A percentile compares a stretch with the other conserved stretches of the same genome.
Evolutionary conservation across 2,113 vertebrate species (phyloP).

Genomic region (Anser brachyrhynchus): DNA sequence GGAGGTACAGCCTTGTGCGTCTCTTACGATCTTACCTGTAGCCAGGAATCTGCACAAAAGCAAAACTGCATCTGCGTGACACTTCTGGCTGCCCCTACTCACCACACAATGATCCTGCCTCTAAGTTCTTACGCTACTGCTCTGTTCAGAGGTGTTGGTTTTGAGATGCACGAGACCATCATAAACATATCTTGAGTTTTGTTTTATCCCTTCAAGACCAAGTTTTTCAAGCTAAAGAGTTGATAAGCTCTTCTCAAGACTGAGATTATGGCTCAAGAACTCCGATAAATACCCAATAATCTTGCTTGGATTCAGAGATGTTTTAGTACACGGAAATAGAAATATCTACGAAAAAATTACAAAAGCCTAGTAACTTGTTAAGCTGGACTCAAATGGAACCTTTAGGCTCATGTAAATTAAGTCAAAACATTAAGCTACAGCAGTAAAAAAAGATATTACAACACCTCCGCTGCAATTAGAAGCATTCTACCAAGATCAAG

Average conservation of each 20-base stretch:
- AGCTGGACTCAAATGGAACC: not conserved
- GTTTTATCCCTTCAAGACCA: not conserved
- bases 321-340: not conserved
- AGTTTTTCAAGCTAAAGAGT: not conserved
- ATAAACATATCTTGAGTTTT: not conserved
- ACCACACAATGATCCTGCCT: not conserved
- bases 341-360: not conserved
- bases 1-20: not conserved
- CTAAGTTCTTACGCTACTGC: not conserved
- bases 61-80: not conserved
- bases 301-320: not conserved
- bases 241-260: not conserved
- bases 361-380: not conserved
- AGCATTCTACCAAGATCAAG: not conserved
- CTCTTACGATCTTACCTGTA: not conserved
- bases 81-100: not conserved
- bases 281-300: not conserved
- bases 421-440: not conserved
- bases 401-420: not conserved
- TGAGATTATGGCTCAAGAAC: not conserved
- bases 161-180: not conserved
- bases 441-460: not conserved
- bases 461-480: not conserved
- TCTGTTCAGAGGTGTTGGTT: accelerated
- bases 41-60: not conserved